Evolutionary conservation across 1,140 invertebrate species (phyloP).

Genomic region (Platyscapa corneri): DNA sequence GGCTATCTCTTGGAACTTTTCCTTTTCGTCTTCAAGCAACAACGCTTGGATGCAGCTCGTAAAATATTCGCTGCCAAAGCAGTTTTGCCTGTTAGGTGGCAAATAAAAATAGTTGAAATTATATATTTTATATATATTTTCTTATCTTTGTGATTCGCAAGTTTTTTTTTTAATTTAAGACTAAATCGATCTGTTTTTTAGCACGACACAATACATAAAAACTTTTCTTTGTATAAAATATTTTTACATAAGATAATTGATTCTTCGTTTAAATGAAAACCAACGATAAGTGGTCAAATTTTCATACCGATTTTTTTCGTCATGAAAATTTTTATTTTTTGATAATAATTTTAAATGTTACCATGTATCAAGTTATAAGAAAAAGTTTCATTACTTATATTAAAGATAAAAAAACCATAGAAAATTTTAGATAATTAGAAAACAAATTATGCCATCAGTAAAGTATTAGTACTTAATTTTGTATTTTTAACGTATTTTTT

Average conservation of each 20-base stretch:
- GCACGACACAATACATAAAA: background rate
- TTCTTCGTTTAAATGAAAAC: no score
- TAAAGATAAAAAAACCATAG: background rate
- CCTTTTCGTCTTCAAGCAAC: slow-evolving; percentile 76
- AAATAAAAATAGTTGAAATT: slow-evolving; percentile 50
- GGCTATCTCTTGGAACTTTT: slow-evolving; percentile 78
- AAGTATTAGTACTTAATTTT: background rate
- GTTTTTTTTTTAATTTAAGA: no score
- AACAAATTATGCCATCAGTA: background rate
- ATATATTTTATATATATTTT: no score
- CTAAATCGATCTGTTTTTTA: no score
- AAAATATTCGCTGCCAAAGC: slow-evolving; percentile 79
- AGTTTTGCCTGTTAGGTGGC: slow-evolving; percentile 74
- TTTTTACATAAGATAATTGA: no score
- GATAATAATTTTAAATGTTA: no score
- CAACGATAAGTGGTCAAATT: no score
- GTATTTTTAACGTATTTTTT: background rate
- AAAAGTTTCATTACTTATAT: background rate
- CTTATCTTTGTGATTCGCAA: no score
- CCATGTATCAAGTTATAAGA: background rate
- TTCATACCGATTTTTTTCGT: no score
- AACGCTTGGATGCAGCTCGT: slow-evolving; percentile 79
- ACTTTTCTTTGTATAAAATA: background rate
- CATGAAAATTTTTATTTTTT: no score
- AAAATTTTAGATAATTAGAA: background rate